A percentile compares a stretch with the other conserved stretches of the same genome.
These are phyloP conservation scores for Chaenocephalus aceratus DNA, from an alignment of 2,113 vertebrate genomes.

Conservation along the genomic window DNA sequence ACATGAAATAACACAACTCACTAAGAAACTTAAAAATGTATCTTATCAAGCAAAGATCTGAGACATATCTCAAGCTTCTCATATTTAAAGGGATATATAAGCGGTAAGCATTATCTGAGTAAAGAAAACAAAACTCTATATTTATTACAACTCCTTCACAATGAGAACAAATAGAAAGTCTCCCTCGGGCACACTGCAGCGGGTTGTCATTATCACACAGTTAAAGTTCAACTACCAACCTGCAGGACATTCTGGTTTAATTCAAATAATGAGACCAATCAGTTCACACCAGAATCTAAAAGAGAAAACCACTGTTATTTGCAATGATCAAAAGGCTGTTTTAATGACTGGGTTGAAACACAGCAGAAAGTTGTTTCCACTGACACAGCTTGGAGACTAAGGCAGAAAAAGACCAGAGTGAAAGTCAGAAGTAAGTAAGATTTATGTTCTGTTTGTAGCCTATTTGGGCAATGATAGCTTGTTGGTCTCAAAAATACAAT, in stretches of 20 bases:
- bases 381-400: conserved; percentile 8
- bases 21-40: conserved; percentile 1
- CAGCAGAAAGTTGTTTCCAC: conserved; percentile 26
- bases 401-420: background rate
- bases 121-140: background rate
- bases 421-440: background rate
- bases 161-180: conserved; percentile 21
- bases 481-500: background rate
- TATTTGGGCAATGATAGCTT: background rate
- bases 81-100: conserved; percentile 1
- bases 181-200: conserved; percentile 22
- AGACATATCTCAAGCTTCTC: background rate
- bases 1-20: conserved; percentile 12
- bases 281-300: conserved; percentile 47
- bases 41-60: conserved; percentile 5
- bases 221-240: conserved; percentile 52
- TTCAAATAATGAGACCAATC: conserved; percentile 66
- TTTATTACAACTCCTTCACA: background rate
- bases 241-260: conserved; percentile 56
- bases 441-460: conserved; percentile 3
- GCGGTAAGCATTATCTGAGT: background rate
- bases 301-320: conserved; percentile 46
- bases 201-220: conserved; percentile 54
- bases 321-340: conserved; percentile 59
- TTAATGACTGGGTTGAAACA: conserved; percentile 45